Base-by-base conservation (phyloP, 2,113 vertebrate species). In the Atlantisia rogersi region DNA sequence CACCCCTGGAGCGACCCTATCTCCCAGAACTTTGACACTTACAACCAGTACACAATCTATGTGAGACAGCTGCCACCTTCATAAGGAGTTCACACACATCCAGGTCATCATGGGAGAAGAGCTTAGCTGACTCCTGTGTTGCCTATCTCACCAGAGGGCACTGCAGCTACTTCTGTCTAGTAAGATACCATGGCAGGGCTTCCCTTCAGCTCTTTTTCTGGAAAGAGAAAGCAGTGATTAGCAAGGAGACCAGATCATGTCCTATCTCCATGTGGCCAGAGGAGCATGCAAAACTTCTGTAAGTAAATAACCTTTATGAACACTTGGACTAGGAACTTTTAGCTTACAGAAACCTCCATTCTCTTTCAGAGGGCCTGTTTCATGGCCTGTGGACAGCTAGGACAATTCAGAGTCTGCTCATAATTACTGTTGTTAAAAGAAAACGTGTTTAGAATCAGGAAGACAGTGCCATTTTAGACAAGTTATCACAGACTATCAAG, bases 51-150 rank as follows among this genome's bases (percentile, higher is more conserved):
- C 22, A n/a, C 10, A 24, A 9, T 80, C 31, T 17, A 2, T 17
- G 8, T 3, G 9, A 86, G 50, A 35, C 14, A 71, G 35, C 64
- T 77, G 37, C 53, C 63, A 25, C 22, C 31, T 48, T 68, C 48
- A 53, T 42, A n/a, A 63, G n/a, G 14, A 65, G 35, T 26, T 80
- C 63, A 24, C 0, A 0, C 28, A 84, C 31, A 21, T 64, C 26
- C 28, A 64, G 50, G 10, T 31, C 10, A 6, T 42, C 40, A 16
- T 4, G 5, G n/a, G 3, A 48, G n/a, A 74, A 25, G 12, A 56
- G 31, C 31, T 65, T 42, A 14, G 11, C 20, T 35, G 50, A 29
- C 20, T 48, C 29, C 50, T 29, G 35, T 1, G 0, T 25, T 52
- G 13, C 32, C 16, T 76, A 73, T 81, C n/a, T 71, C 63, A 63